Evolutionary conservation across 2,797 vertebrate genomes (phyloP).

Genomic region (Hirundo rustica): DNA sequence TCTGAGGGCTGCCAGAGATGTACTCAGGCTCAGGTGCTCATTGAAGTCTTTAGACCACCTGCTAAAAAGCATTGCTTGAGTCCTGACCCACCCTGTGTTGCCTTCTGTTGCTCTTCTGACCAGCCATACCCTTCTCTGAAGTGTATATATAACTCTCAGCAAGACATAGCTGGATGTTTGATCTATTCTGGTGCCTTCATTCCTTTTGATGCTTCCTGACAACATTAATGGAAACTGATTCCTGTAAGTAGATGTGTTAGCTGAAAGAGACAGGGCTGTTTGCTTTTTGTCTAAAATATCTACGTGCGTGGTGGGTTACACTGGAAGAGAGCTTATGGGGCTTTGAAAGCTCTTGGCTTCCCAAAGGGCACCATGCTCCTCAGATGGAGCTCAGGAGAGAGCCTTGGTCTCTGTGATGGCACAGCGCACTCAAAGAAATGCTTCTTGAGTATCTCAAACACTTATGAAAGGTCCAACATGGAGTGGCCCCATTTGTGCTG

Average conservation of each 20-base stretch:
- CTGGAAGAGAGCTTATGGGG: fast-evolving
- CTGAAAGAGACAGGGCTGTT: neutral
- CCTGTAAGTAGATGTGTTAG: neutral
- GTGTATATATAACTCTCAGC: neutral
- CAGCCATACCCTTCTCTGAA: neutral
- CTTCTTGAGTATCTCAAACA: neutral
- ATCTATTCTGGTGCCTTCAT: neutral
- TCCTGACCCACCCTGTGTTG: constrained; percentile 1
- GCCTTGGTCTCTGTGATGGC: neutral
- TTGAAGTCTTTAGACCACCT: neutral
- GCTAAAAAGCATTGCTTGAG: neutral
- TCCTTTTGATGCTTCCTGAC: neutral
- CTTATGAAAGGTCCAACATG: neutral
- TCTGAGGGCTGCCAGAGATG: neutral
- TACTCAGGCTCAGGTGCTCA: neutral
- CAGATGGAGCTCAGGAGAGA: neutral
- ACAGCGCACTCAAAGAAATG: neutral
- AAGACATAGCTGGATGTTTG: neutral
- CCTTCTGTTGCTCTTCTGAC: constrained; percentile 30
- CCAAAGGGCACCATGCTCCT: neutral
- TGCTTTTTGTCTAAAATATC: neutral
- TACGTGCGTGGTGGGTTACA: fast-evolving
- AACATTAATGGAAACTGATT: neutral
- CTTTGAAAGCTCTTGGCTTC: neutral
- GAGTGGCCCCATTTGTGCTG: neutral